Evolutionary conservation across 2,888 invertebrate species (phyloP).

Genomic region (Mesochorus sp.): DNA sequence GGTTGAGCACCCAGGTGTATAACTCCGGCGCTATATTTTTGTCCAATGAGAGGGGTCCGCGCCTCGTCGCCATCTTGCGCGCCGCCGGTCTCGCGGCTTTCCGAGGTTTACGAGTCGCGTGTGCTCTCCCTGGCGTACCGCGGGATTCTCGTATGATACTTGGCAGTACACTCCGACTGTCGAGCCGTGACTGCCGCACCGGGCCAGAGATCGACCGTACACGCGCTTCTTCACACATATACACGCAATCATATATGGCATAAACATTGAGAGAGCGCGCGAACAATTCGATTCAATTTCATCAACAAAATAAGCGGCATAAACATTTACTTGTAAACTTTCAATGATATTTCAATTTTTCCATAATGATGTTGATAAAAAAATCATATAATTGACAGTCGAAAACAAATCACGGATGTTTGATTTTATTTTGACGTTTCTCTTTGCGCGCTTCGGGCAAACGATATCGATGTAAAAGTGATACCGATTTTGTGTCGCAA

Average conservation of each 20-base stretch:
- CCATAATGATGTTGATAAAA: too few relatives aligned
- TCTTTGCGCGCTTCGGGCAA: too few relatives aligned
- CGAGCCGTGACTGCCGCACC: slow-evolving; percentile 74
- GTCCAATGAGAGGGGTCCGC: slow-evolving; percentile 67
- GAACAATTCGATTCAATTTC: too few relatives aligned
- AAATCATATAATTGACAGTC: too few relatives aligned
- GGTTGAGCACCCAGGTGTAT: slow-evolving; percentile 68
- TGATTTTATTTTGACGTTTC: slow-evolving; percentile 25
- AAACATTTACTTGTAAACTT: too few relatives aligned
- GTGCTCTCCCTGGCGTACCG: slow-evolving; percentile 59
- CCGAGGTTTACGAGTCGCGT: slow-evolving; percentile 72
- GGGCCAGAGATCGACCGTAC: slow-evolving; percentile 45
- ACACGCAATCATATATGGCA: background rate
- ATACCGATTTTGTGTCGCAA: too few relatives aligned
- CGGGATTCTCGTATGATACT: slow-evolving; percentile 62
- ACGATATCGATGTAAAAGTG: too few relatives aligned
- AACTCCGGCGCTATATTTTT: slow-evolving; percentile 37
- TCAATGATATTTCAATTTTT: too few relatives aligned
- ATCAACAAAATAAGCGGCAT: too few relatives aligned
- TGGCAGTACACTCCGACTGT: slow-evolving; percentile 75
- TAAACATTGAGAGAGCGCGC: background rate
- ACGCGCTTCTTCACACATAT: slow-evolving; percentile 32
- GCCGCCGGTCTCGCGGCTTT: slow-evolving; percentile 71
- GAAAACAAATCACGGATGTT: too few relatives aligned
- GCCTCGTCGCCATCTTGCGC: slow-evolving; percentile 77